These are phyloP conservation scores for Philantomba maxwellii DNA, from an alignment of 2,113 vertebrate genomes.

Conservation along the genomic window DNA sequence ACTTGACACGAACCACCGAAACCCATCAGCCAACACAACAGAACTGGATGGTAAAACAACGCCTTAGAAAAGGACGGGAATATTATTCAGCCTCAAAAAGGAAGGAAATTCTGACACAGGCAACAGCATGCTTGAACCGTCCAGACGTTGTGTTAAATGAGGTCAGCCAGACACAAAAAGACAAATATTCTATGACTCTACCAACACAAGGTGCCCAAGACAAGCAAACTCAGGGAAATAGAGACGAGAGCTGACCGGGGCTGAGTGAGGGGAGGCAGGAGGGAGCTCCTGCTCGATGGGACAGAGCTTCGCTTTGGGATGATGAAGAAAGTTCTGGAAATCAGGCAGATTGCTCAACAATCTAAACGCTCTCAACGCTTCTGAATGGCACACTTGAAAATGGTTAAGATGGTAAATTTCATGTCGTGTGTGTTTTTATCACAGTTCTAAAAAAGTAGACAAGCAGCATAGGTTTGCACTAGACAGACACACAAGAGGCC, in stretches of 20 bases:
- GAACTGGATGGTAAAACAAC: neutral
- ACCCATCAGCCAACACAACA: neutral
- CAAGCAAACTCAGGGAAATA: neutral
- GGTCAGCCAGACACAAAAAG: too few relatives aligned
- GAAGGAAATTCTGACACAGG: neutral
- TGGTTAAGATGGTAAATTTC: accelerated
- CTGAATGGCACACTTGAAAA: neutral
- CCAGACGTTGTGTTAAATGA: accelerated
- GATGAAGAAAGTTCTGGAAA: neutral
- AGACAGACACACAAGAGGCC: neutral
- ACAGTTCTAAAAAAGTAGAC: neutral
- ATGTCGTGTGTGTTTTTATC: neutral
- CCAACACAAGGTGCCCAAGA: neutral
- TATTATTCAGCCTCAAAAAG: neutral
- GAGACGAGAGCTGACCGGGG: accelerated
- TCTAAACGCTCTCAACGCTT: accelerated
- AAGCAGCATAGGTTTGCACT: neutral
- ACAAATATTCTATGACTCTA: accelerated
- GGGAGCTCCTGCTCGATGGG: neutral
- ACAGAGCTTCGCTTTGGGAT: neutral
- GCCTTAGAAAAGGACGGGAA: neutral
- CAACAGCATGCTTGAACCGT: accelerated
- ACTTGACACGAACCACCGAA: neutral
- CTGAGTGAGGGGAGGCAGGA: neutral
- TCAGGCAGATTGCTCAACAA: accelerated